Conservation (phyloP, 1,140 invertebrate genomes). For the Portunus trituberculatus region DNA sequence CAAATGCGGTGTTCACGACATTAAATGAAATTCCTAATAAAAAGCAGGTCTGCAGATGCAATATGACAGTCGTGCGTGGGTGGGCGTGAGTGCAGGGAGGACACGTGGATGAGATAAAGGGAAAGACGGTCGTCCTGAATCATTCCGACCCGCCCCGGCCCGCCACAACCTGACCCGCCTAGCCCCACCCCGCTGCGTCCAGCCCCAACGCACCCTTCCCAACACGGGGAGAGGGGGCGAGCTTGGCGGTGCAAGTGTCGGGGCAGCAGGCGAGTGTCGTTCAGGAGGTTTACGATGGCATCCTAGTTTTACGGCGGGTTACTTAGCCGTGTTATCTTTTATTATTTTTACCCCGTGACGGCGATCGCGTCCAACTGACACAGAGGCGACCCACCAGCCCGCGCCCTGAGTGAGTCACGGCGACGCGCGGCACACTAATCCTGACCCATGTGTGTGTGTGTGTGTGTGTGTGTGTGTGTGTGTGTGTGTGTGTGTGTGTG, state of each 20-base stretch:
- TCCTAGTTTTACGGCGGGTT: constrained; percentile 1
- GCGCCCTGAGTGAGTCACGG: neutral
- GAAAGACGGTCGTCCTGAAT: neutral
- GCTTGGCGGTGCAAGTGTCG: neutral
- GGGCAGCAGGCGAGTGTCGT: neutral
- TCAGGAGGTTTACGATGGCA: constrained; percentile 10
- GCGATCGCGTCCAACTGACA: too few species aligned
- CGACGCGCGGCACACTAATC: neutral
- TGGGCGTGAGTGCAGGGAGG: neutral
- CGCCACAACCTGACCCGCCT: too few species aligned
- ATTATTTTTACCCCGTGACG: neutral
- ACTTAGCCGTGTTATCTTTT: constrained; percentile 14
- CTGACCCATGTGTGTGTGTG: too few species aligned
- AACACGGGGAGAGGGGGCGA: too few species aligned
- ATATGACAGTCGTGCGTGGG: neutral
- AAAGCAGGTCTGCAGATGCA: neutral
- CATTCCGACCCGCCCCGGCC: too few species aligned
- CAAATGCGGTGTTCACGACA: neutral
- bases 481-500: constrained; percentile 17
- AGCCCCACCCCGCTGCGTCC: too few species aligned
- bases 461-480: neutral
- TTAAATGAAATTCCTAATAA: neutral
- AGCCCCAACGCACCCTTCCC: too few species aligned
- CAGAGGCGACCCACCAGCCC: neutral
- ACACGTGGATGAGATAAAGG: neutral